Evolutionary conservation across 2,888 invertebrate genomes (phyloP), one percentile per base, ranked within the genome.

Genomic region (Byasa hedistus): DNA sequence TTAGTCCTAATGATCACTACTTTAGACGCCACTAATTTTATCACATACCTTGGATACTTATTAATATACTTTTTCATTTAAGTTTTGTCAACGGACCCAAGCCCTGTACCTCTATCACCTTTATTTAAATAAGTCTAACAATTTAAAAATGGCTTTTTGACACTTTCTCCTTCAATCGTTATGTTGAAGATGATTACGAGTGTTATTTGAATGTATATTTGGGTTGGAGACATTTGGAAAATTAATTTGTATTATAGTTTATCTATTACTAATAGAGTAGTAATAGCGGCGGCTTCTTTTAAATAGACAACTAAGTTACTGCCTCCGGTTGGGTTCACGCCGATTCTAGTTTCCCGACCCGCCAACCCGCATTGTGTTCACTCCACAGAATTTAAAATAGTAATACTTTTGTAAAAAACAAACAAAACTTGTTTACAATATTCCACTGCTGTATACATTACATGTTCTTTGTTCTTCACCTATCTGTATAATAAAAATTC

Each of bases 351-450:
- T 63, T 62, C 39, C 44, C 63, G 66, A 63, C 63, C 66, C 59
- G 48, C 56, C 66, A 56, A 51, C 58, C 58, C 59, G 66, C 63
- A 67, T 67, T 67, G 63, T 67, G 63, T 63, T 55, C 27, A 21
- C 62, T 58, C 32, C 17, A 59, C 59, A 24, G 59, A 67, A 67
- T 67, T 67, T 67, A 59, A 66, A 67, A 63, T 63, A 59, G 59
- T 27, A 51, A 63, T 67, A 59, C 56, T 66, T 67, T 63, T 67
- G 56, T 67, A 63, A 67, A 62, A 67, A 55, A 55, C 55, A 56
- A 56, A 67, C 54, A 67, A 54, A 62, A 67, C 66, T 19, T 66
- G 66, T 63, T 67, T 67, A 63, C 59, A 63, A 59, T 67, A 63
- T 67, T 59, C 66, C 44, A 51, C n/a, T n/a, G n/a, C 59, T 67